Evolutionary conservation across 2,113 vertebrate genomes (phyloP).

Genomic region (Triplophysa dalaica): DNA sequence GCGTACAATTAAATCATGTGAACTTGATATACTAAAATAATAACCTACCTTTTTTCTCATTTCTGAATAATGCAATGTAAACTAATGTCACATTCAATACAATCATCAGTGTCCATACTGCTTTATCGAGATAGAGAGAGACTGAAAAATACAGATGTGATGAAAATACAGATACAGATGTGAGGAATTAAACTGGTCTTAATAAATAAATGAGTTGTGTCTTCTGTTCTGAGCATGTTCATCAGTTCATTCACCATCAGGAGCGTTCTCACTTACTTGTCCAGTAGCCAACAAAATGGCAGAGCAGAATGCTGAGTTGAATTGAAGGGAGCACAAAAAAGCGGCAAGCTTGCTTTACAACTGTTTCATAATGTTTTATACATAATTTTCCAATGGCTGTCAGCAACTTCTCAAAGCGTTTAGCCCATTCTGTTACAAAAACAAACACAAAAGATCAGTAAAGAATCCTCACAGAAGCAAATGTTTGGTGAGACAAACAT

Average conservation of each 20-base stretch:
- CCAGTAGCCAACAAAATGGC: accelerated
- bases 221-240: too few relatives aligned
- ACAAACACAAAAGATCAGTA: not conserved
- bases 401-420: not conserved
- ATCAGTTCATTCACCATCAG: not conserved
- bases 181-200: not conserved
- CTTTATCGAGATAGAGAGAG: accelerated
- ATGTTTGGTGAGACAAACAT: too few relatives aligned
- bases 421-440: not conserved
- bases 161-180: too few relatives aligned
- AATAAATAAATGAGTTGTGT: too few relatives aligned
- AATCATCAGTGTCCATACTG: not conserved
- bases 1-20: too few relatives aligned
- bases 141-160: not conserved
- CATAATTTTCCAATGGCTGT: not conserved
- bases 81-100: not conserved
- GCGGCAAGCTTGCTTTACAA: too few relatives aligned
- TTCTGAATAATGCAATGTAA: not conserved
- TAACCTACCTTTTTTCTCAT: not conserved
- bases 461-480: not conserved
- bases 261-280: not conserved
- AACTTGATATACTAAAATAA: too few relatives aligned
- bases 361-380: too few relatives aligned
- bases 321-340: not conserved
- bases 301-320: not conserved